These are phyloP conservation scores for Hoplias malabaricus DNA, from an alignment of 2,113 vertebrate species.

Conservation along the genomic window DNA sequence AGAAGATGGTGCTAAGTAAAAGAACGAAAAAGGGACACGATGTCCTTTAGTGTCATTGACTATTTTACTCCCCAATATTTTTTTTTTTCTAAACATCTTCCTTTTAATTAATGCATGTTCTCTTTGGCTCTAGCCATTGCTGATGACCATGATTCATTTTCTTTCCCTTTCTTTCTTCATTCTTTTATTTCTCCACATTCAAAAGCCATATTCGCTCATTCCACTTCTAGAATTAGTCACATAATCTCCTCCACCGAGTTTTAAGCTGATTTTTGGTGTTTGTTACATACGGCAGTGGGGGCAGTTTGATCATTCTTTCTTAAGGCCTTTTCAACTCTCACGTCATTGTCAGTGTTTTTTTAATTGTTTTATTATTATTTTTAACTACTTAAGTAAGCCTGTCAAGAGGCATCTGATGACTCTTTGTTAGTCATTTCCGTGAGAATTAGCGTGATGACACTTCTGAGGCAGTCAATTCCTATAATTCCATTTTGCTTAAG, in stretches of 20 bases:
- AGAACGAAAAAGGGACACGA: conserved; percentile 37
- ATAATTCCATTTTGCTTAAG: not conserved
- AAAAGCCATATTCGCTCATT: conserved; percentile 42
- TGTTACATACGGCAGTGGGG: not conserved
- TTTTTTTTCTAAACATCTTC: conserved; percentile 44
- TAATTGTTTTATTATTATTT: no score
- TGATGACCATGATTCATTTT: conserved; percentile 52
- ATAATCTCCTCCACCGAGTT: conserved; percentile 27
- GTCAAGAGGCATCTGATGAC: not conserved
- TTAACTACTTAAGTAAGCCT: not conserved
- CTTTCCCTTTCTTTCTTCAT: conserved; percentile 39
- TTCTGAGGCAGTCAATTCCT: not conserved
- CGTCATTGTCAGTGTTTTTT: not conserved
- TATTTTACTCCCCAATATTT: not conserved
- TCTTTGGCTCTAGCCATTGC: conserved; percentile 29
- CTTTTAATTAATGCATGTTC: conserved; percentile 65
- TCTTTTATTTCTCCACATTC: conserved; percentile 44
- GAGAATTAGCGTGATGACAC: not conserved
- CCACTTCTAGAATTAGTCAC: conserved; percentile 30
- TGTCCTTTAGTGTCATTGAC: conserved; percentile 65
- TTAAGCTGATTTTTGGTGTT: conserved; percentile 14
- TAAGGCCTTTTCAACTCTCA: not conserved
- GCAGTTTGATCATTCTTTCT: not conserved
- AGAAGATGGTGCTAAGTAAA: conserved; percentile 50
- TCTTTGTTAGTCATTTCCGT: not conserved